Conservation (phyloP, 2,888 invertebrate species). For the Eristalis tenax region DNA sequence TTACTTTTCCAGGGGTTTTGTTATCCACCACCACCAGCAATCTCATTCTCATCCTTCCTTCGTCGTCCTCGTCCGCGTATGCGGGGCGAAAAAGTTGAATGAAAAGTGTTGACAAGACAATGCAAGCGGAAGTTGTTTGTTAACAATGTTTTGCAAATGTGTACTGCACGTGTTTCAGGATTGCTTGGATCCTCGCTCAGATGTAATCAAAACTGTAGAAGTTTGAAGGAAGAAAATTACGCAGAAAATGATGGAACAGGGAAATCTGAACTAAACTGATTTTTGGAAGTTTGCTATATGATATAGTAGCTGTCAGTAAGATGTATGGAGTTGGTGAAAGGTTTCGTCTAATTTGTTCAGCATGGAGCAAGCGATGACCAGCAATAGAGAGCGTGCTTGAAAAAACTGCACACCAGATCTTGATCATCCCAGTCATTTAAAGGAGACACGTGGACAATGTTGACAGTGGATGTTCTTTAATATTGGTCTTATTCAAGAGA, state of each 20-base stretch:
- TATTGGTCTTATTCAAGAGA: too few relatives aligned
- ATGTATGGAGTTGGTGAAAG: too few relatives aligned
- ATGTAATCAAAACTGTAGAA: neutral
- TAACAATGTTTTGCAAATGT: slow-evolving; percentile 41
- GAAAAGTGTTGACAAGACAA: slow-evolving; percentile 65
- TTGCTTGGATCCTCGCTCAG: neutral
- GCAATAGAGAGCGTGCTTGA: too few relatives aligned
- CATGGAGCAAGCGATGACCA: too few relatives aligned
- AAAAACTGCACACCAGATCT: too few relatives aligned
- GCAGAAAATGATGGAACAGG: neutral
- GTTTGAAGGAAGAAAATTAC: neutral
- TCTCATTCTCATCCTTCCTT: neutral
- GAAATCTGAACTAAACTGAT: neutral
- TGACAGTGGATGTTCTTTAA: too few relatives aligned
- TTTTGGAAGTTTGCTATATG: too few relatives aligned
- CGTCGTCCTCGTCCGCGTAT: neutral
- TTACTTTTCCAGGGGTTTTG: neutral
- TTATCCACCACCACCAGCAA: neutral
- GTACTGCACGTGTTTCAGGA: slow-evolving; percentile 17
- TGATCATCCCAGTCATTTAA: too few relatives aligned
- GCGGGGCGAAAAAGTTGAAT: neutral
- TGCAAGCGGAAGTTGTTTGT: slow-evolving; percentile 55
- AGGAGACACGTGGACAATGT: too few relatives aligned
- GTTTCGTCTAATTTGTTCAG: too few relatives aligned
- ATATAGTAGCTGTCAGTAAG: too few relatives aligned